Percentiles rank a stretch among this genome's conserved stretches.
Conservation (phyloP, 2,888 invertebrate species). For the Junonia oenone region DNA sequence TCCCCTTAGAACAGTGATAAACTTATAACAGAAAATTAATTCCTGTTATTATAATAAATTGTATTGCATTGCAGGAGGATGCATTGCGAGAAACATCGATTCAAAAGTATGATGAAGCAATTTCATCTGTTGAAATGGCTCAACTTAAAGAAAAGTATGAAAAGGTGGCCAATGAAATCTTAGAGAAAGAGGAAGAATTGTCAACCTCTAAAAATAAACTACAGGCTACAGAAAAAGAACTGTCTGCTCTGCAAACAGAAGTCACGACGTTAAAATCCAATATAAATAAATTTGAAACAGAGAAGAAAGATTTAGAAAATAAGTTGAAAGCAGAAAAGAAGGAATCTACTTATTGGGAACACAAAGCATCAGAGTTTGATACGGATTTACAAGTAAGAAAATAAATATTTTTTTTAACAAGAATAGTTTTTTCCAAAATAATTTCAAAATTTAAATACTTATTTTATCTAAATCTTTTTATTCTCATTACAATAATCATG, state of each 20-base stretch:
- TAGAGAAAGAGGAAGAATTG: constrained; percentile 60
- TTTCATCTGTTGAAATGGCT: constrained; percentile 70
- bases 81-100: constrained; percentile 64
- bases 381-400: constrained; percentile 80
- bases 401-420: too few species aligned
- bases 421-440: too few species aligned
- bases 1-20: neutral
- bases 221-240: constrained; percentile 68
- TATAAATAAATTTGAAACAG: constrained; percentile 63
- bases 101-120: constrained; percentile 68
- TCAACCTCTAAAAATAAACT: constrained; percentile 50
- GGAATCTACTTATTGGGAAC: constrained; percentile 82
- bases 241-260: constrained; percentile 61
- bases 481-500: neutral
- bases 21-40: too few species aligned
- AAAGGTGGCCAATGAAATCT: constrained; percentile 49
- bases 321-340: constrained; percentile 81
- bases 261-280: constrained; percentile 59
- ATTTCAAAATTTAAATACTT: too few species aligned
- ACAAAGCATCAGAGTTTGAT: constrained; percentile 81
- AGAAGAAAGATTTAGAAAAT: constrained; percentile 82
- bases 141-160: constrained; percentile 71
- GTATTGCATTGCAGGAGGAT: constrained; percentile 65
- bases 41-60: too few species aligned
- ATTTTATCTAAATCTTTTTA: neutral